Conservation (phyloP, 2,888 invertebrate species). For the Drosophila crucigera region DNA sequence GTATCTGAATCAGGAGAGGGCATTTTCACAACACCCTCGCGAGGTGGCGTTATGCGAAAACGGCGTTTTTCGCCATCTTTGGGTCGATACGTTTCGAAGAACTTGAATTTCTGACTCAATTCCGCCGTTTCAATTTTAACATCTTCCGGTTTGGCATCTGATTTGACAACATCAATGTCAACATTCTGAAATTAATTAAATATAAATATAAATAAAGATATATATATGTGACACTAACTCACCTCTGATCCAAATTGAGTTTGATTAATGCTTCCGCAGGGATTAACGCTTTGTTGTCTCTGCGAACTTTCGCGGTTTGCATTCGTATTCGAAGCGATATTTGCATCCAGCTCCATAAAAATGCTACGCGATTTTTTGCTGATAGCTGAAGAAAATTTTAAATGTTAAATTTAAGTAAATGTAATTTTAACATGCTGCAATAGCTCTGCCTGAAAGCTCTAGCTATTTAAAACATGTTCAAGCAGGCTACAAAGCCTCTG, state of each 20-base stretch:
- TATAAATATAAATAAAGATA: not conserved
- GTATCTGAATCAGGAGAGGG: constrained; percentile 83
- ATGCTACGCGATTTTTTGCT: constrained; percentile 94
- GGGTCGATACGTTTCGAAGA: constrained; percentile 94
- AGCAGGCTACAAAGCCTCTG: not conserved
- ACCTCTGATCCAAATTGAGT: constrained; percentile 51
- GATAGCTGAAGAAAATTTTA: constrained; percentile 87
- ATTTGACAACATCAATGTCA: constrained; percentile 90
- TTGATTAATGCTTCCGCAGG: constrained; percentile 5
- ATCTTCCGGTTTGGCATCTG: constrained; percentile 91
- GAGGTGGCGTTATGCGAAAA: constrained; percentile 95
- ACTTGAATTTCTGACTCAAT: constrained; percentile 94
- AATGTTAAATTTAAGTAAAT: not conserved
- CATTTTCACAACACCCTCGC: constrained; percentile 90
- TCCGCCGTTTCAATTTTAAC: constrained; percentile 92
- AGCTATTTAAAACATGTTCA: not conserved
- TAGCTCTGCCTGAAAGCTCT: not conserved
- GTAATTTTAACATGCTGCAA: not conserved
- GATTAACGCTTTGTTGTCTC: constrained; percentile 7
- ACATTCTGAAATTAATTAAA: constrained; percentile 22
- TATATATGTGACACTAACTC: constrained; percentile 4
- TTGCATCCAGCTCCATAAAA: constrained; percentile 94
- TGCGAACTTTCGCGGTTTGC: not conserved
- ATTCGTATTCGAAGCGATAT: constrained; percentile 87
- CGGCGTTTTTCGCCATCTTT: constrained; percentile 88